Percentiles rank a stretch among this genome's conserved stretches.
phyloP scores from a whole-genome alignment of 1,140 invertebrate species.

The Propsilocerus akamusi region DNA sequence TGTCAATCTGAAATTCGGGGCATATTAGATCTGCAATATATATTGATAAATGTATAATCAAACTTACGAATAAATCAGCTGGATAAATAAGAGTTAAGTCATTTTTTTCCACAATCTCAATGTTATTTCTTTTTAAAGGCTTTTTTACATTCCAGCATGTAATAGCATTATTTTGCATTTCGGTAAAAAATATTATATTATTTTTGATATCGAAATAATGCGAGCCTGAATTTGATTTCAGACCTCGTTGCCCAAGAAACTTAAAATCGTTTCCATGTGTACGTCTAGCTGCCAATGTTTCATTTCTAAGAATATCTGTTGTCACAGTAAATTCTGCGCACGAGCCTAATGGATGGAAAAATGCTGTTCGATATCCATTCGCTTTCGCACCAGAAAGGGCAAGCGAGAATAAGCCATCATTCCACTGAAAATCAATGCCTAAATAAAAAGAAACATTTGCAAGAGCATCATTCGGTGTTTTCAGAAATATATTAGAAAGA shows the following conservation, averaged over 20 bases:
- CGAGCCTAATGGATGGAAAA: slow-evolving; percentile 53
- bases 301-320: slow-evolving; percentile 40
- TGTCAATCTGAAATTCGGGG: slow-evolving; percentile 23
- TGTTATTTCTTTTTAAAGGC: slow-evolving; percentile 30
- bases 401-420: slow-evolving; percentile 50
- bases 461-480: slow-evolving; percentile 3
- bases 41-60: neutral
- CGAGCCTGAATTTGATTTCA: slow-evolving; percentile 36
- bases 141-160: slow-evolving; percentile 46
- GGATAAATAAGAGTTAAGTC: slow-evolving; percentile 41
- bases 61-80: slow-evolving; percentile 19
- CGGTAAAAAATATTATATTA: slow-evolving; percentile 41
- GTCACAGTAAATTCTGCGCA: slow-evolving; percentile 45
- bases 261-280: slow-evolving; percentile 34
- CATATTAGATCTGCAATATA: neutral
- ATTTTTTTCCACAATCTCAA: slow-evolving; percentile 36
- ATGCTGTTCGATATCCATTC: slow-evolving; percentile 34
- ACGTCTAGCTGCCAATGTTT: slow-evolving; percentile 29
- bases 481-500: too few relatives aligned
- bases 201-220: slow-evolving; percentile 33
- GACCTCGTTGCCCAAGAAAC: slow-evolving; percentile 37
- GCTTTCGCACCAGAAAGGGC: slow-evolving; percentile 32
- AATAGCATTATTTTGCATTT: slow-evolving; percentile 40
- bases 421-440: slow-evolving; percentile 47
- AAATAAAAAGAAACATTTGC: too few relatives aligned